phyloP scores from a whole-genome alignment of 2,113 vertebrate genomes.

The Lanius ludovicianus region DNA sequence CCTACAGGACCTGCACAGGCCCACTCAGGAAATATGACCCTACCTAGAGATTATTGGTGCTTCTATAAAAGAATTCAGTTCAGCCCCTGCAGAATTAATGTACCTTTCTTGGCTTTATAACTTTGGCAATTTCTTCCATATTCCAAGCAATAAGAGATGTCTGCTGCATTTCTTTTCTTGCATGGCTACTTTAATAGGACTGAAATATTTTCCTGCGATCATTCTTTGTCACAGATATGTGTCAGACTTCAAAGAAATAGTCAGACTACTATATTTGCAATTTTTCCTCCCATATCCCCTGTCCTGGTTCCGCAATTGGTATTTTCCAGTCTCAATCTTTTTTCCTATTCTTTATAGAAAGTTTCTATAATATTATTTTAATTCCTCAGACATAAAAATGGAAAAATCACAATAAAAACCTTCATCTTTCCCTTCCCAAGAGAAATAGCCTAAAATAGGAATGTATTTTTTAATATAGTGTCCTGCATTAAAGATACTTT shows the following conservation, averaged over 20 bases:
- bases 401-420: background rate
- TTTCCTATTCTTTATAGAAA: constrained; percentile 9
- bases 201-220: background rate
- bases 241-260: constrained; percentile 28
- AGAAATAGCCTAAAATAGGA: constrained; percentile 1
- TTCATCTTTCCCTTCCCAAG: background rate
- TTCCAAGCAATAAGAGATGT: constrained; percentile 21
- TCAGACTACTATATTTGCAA: background rate
- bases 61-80: background rate
- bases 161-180: constrained; percentile 29
- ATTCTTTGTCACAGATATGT: background rate
- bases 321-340: constrained; percentile 17
- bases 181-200: background rate
- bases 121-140: constrained; percentile 35
- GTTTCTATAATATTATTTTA: background rate
- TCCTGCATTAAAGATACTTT: background rate
- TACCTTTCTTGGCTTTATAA: constrained; percentile 10
- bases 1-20: background rate
- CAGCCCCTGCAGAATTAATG: background rate
- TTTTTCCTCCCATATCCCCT: background rate
- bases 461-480: background rate
- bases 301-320: background rate
- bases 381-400: background rate
- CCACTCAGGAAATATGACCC: background rate
- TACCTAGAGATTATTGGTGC: background rate